These are phyloP conservation scores for Leptoclinus maculatus DNA, from an alignment of 2,797 vertebrate genomes.

Conservation along the genomic window DNA sequence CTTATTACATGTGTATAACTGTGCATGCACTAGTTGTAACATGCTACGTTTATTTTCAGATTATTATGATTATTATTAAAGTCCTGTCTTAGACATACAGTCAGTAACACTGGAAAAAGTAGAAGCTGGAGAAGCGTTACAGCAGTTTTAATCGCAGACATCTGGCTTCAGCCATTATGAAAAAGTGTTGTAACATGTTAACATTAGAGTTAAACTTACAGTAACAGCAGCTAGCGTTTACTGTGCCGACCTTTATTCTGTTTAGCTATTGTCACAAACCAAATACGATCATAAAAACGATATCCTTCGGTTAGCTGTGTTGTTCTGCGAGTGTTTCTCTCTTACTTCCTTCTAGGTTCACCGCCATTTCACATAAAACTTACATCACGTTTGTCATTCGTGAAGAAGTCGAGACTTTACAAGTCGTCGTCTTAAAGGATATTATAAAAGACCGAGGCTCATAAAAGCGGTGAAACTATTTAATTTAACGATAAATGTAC, in stretches of 20 bases:
- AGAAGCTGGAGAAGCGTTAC: background rate
- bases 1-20: background rate
- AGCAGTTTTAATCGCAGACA: constrained; percentile 44
- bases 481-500: background rate
- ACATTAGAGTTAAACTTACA: no score
- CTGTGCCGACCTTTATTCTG: background rate
- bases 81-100: background rate
- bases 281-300: background rate
- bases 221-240: background rate
- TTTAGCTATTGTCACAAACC: background rate
- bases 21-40: background rate
- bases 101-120: background rate
- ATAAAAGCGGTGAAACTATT: rapidly evolving
- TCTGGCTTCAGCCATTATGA: constrained; percentile 1
- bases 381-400: background rate
- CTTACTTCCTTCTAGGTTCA: constrained; percentile 51
- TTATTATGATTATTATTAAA: background rate
- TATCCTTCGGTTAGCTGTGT: no score
- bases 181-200: no score
- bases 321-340: background rate
- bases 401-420: background rate
- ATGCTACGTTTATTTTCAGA: background rate
- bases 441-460: rapidly evolving
- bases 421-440: background rate
- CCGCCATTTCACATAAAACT: constrained; percentile 62